A percentile compares a stretch with the other conserved stretches of the same genome.
These are phyloP conservation scores for Chaetodon auriga DNA, from an alignment of 2,113 vertebrate genomes.

Conservation along the genomic window DNA sequence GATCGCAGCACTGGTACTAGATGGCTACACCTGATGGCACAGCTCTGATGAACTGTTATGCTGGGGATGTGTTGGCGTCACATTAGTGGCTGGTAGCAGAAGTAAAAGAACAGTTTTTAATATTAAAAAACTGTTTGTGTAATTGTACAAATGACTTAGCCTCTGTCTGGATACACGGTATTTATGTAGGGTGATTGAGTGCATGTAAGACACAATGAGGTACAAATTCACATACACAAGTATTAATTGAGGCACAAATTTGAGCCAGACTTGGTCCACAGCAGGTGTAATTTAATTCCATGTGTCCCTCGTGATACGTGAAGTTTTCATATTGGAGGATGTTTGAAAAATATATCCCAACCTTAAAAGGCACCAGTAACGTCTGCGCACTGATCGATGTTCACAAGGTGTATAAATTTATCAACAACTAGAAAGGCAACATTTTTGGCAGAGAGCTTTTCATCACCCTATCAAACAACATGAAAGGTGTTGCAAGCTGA, in stretches of 20 bases:
- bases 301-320: neutral
- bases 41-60: slow-evolving; percentile 43
- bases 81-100: neutral
- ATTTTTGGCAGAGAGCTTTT: slow-evolving; percentile 40
- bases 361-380: neutral
- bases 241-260: neutral
- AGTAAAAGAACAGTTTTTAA: slow-evolving; percentile 3
- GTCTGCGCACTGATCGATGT: slow-evolving; percentile 15
- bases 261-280: neutral
- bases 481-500: slow-evolving; percentile 13
- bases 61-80: neutral
- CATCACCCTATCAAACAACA: slow-evolving; percentile 16
- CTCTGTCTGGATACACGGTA: neutral
- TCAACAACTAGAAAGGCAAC: slow-evolving; percentile 39
- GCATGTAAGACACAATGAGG: neutral
- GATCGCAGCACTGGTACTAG: slow-evolving; percentile 51
- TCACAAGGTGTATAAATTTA: slow-evolving; percentile 34
- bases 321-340: neutral
- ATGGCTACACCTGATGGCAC: slow-evolving; percentile 30
- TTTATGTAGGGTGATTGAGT: neutral
- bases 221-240: neutral
- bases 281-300: neutral
- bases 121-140: neutral
- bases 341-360: neutral
- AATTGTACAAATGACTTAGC: neutral